phyloP scores from a whole-genome alignment of 2,888 invertebrate species.

The Eristalis tenax region DNA sequence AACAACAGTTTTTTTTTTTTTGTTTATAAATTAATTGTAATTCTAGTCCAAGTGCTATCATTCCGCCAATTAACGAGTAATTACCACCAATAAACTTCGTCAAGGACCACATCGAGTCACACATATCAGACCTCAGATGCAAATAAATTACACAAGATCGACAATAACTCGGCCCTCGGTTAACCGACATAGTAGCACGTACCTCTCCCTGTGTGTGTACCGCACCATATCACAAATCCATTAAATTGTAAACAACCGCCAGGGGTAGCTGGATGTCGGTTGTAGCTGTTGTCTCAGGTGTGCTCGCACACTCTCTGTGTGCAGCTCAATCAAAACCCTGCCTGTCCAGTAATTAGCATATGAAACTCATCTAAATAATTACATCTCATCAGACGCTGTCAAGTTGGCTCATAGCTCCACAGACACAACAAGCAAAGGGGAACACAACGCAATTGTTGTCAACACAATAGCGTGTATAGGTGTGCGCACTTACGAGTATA shows the following conservation, averaged over 20 bases:
- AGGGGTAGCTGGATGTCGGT: conserved; percentile 26
- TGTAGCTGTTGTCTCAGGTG: conserved; percentile 42
- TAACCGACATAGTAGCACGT: conserved; percentile 58
- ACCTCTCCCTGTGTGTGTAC: conserved; percentile 27
- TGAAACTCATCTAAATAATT: conserved; percentile 67
- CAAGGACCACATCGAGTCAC: conserved; percentile 45
- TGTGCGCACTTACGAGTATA: not conserved
- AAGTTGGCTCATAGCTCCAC: conserved; percentile 53
- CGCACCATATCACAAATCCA: conserved; percentile 41
- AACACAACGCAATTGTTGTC: conserved; percentile 62
- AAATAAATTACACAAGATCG: conserved; percentile 60
- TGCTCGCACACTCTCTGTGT: conserved; percentile 25
- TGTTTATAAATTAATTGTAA: conserved; percentile 39
- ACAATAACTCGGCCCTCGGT: conserved; percentile 63
- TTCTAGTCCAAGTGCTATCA: conserved; percentile 47
- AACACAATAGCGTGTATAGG: not conserved
- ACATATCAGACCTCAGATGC: conserved; percentile 1
- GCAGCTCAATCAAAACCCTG: conserved; percentile 54
- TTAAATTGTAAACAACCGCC: conserved; percentile 51
- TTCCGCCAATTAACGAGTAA: conserved; percentile 60
- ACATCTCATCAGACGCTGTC: conserved; percentile 66
- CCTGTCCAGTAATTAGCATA: conserved; percentile 65
- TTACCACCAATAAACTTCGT: conserved; percentile 61
- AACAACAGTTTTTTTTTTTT: not conserved
- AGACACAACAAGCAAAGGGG: conserved; percentile 11